Conservation (phyloP, 2,113 vertebrate genomes). For the Brevimyrus niger region DNA sequence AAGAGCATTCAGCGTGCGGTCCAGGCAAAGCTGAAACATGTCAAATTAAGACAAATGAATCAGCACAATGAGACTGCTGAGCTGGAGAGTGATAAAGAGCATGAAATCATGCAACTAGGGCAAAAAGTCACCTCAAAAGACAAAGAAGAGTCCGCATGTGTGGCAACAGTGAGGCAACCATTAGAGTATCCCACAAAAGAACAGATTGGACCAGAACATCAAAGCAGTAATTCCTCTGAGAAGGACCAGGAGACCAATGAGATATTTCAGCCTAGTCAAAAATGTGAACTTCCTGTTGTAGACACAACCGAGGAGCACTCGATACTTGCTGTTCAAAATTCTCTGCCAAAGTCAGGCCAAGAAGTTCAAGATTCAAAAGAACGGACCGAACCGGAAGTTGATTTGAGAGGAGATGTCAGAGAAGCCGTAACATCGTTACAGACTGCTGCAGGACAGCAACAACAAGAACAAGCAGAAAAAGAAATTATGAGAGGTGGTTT, state of each 20-base stretch:
- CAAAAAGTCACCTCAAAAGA: constrained; percentile 31
- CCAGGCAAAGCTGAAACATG: constrained; percentile 51
- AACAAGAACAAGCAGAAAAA: constrained; percentile 46
- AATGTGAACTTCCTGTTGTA: neutral
- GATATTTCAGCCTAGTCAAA: neutral
- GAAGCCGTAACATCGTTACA: constrained; percentile 42
- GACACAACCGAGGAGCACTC: neutral
- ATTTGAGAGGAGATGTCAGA: constrained; percentile 33
- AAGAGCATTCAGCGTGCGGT: constrained; percentile 63
- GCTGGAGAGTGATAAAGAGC: constrained; percentile 25
- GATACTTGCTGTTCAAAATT: neutral
- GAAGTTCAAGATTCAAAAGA: constrained; percentile 69
- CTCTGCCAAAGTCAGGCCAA: constrained; percentile 25
- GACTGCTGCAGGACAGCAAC: constrained; percentile 53
- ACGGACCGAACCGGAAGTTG: constrained; percentile 31
- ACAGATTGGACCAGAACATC: neutral
- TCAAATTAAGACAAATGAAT: constrained; percentile 23
- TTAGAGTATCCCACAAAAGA: constrained; percentile 35
- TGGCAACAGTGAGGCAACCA: constrained; percentile 36
- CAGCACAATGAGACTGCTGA: constrained; percentile 26
- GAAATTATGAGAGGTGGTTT: constrained; percentile 63
- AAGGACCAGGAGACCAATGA: neutral
- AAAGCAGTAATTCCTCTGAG: neutral
- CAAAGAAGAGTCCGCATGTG: constrained; percentile 14
- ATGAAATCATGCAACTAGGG: neutral